A percentile compares a stretch with the other conserved stretches of the same genome.
phyloP scores from a whole-genome alignment of 2,888 invertebrate species.

The Drosophila neutralis region DNA sequence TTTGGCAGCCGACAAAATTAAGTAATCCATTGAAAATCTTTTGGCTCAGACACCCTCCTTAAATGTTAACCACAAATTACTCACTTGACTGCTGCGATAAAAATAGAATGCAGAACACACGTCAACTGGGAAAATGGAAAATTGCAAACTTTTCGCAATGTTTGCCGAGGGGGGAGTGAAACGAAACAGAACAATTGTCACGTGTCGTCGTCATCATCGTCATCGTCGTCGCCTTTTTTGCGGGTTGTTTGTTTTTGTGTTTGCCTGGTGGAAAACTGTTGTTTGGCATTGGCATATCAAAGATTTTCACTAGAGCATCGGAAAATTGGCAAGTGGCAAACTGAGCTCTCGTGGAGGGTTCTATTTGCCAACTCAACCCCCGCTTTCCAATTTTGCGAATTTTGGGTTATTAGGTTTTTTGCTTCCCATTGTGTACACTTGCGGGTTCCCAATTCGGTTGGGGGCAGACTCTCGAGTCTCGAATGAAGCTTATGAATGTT shows the following conservation, averaged over 20 bases:
- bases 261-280: slow-evolving; percentile 59
- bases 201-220: slow-evolving; percentile 56
- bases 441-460: slow-evolving; percentile 43
- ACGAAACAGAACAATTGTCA: slow-evolving; percentile 72
- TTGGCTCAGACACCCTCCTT: slow-evolving; percentile 21
- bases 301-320: slow-evolving; percentile 67
- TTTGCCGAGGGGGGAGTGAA: neutral
- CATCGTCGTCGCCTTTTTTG: slow-evolving; percentile 20
- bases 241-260: slow-evolving; percentile 36
- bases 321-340: slow-evolving; percentile 59
- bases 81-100: slow-evolving; percentile 69
- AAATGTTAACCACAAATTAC: slow-evolving; percentile 68
- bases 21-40: slow-evolving; percentile 50
- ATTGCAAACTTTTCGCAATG: slow-evolving; percentile 57
- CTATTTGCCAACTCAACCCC: slow-evolving; percentile 5
- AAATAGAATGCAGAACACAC: slow-evolving; percentile 14
- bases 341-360: slow-evolving; percentile 32
- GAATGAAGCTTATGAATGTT: slow-evolving; percentile 65
- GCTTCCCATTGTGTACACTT: slow-evolving; percentile 43
- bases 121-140: slow-evolving; percentile 59
- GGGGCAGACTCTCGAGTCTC: neutral
- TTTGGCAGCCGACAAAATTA: slow-evolving; percentile 31
- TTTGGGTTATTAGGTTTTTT: slow-evolving; percentile 68
- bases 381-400: slow-evolving; percentile 63
- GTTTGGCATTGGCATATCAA: slow-evolving; percentile 62